These are phyloP conservation scores for Lepidotrigona ventralis DNA, from an alignment of 1,140 invertebrate species.

Conservation along the genomic window DNA sequence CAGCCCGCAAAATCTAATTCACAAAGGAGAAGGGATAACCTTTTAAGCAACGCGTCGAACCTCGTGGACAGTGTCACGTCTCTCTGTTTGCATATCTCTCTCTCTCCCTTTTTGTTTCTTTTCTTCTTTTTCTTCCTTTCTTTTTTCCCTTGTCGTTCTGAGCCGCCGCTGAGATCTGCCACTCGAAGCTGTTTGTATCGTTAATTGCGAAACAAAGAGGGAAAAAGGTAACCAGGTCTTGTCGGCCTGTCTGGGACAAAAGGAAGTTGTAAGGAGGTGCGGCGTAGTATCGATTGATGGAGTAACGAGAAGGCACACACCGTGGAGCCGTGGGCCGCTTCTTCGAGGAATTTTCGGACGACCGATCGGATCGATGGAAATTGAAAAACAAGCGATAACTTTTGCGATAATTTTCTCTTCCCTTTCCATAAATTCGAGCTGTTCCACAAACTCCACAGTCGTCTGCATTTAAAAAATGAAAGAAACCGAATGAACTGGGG, in stretches of 20 bases:
- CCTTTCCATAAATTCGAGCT: too few relatives aligned
- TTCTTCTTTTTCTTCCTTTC: background rate
- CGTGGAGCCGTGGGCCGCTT: background rate
- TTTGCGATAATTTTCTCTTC: too few relatives aligned
- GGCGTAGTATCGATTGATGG: conserved; percentile 9
- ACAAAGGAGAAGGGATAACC: conserved; percentile 23
- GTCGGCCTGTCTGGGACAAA: background rate
- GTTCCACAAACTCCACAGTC: too few relatives aligned
- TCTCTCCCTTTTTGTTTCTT: background rate
- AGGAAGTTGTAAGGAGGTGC: conserved; percentile 10
- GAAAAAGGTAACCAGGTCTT: conserved; percentile 21
- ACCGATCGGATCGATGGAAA: background rate
- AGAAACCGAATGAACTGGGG: too few relatives aligned
- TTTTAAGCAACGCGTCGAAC: conserved; percentile 30
- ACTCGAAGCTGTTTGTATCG: background rate
- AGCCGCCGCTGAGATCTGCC: background rate
- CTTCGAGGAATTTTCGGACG: background rate
- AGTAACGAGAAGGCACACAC: background rate
- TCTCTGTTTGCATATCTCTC: background rate
- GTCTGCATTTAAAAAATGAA: too few relatives aligned
- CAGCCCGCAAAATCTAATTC: conserved; percentile 45
- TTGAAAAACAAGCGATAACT: background rate
- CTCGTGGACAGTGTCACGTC: background rate
- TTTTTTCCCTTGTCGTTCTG: background rate
- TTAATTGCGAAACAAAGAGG: conserved; percentile 11